phyloP scores from a whole-genome alignment of 2,797 vertebrate genomes.

The Acanthurus lineatus region DNA sequence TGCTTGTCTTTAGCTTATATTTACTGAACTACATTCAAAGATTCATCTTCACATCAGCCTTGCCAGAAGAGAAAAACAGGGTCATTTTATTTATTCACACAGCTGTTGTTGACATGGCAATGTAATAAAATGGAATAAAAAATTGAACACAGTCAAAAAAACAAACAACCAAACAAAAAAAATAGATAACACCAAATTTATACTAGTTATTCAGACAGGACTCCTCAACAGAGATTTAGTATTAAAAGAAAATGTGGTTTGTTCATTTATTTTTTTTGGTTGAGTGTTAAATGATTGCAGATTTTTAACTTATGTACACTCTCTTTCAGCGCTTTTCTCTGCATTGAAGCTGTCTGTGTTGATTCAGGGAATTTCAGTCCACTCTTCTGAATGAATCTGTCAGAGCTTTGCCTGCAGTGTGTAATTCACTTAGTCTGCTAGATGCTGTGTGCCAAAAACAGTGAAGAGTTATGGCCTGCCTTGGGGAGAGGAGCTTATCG shows the following conservation, averaged over 20 bases:
- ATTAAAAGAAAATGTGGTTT: neutral
- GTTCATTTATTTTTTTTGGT: too few species aligned
- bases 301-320: neutral
- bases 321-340: neutral
- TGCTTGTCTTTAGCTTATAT: conserved; percentile 22
- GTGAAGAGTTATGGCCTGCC: conserved; percentile 57
- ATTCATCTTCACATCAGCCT: conserved; percentile 13
- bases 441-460: conserved; percentile 51
- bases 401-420: conserved; percentile 46
- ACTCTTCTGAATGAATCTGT: conserved; percentile 60
- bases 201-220: neutral
- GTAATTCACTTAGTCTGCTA: conserved; percentile 55
- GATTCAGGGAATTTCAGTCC: conserved; percentile 48
- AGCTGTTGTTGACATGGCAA: neutral
- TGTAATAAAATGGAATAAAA: neutral
- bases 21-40: neutral
- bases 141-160: neutral
- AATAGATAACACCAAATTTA: neutral
- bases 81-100: conserved; percentile 3
- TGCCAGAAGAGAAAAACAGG: neutral
- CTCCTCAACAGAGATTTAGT: neutral
- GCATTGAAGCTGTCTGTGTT: conserved; percentile 21
- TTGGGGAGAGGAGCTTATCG: conserved; percentile 42
- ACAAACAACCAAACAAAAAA: neutral
- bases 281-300: too few species aligned